Evolutionary conservation across 2,888 invertebrate species (phyloP).

Genomic region (Agapostemon virescens): DNA sequence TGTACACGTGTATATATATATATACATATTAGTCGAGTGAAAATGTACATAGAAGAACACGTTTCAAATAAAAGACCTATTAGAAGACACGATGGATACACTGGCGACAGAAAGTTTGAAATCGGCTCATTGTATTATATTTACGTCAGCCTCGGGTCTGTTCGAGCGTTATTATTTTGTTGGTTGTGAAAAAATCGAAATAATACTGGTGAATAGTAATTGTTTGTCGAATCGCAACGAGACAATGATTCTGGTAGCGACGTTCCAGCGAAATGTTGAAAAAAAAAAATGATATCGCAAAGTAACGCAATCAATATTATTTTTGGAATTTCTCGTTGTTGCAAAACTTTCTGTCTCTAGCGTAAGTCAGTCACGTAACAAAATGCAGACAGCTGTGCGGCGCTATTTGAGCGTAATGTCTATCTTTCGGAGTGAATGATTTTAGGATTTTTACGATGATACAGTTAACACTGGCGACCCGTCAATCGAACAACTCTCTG

Average conservation of each 20-base stretch:
- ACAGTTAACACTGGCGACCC: slow-evolving; percentile 38
- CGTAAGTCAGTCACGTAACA: slow-evolving; percentile 56
- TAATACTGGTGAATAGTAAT: neutral
- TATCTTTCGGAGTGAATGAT: slow-evolving; percentile 32
- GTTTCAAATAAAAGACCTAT: slow-evolving; percentile 43
- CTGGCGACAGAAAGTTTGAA: slow-evolving; percentile 25
- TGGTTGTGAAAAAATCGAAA: too few species aligned
- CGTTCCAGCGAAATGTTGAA: too few species aligned
- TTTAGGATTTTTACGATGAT: slow-evolving; percentile 37
- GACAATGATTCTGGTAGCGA: too few species aligned
- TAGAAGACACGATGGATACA: slow-evolving; percentile 48
- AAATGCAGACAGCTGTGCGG: slow-evolving; percentile 38
- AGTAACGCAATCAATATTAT: too few species aligned
- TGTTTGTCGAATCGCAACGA: too few species aligned
- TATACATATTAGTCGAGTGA: slow-evolving; percentile 55
- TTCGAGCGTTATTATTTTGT: neutral
- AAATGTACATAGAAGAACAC: slow-evolving; percentile 43
- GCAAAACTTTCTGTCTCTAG: neutral
- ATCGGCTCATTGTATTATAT: neutral
- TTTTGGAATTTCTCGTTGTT: neutral
- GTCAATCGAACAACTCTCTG: slow-evolving; percentile 30
- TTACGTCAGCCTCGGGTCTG: neutral
- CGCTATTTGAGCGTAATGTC: slow-evolving; percentile 30
- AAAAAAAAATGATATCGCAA: too few species aligned
- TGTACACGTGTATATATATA: slow-evolving; percentile 43